Conservation (phyloP, 1,140 invertebrate species). For the fruit fly (Drosophila melanogaster) region Release_6_plus_ISO1_MT NC_004354.4:2127501-2128000, state of each 20-base stretch:
- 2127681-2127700: constrained; percentile 96
- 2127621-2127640: constrained; percentile 89
- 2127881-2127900: constrained; percentile 34
- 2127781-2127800: constrained; percentile 27
- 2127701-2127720: constrained; percentile 99
- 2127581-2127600: not conserved
- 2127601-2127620: constrained; percentile 18
- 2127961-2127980: constrained; percentile 62
- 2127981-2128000: constrained; percentile 57
- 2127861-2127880: constrained; percentile 3
- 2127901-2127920: constrained; percentile 35
- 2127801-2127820: constrained; percentile 25
- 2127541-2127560: constrained; percentile 84
- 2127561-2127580: constrained; percentile 47
- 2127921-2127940: constrained; percentile 66
- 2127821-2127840: constrained; percentile 22
- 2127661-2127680: constrained; percentile 92
- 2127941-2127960: constrained; percentile 62
- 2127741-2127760: constrained; percentile 94
- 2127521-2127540: constrained; percentile 58
- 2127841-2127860: constrained; percentile 13
- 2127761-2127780: constrained; percentile 72
- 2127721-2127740: constrained; percentile 97
- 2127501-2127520: constrained; percentile 7
- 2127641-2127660: constrained; percentile 85